Percentiles rank a stretch among this genome's conserved stretches.
These are phyloP conservation scores for Margaritifera margaritifera DNA, from an alignment of 2,888 invertebrate genomes.

Conservation along the genomic window DNA sequence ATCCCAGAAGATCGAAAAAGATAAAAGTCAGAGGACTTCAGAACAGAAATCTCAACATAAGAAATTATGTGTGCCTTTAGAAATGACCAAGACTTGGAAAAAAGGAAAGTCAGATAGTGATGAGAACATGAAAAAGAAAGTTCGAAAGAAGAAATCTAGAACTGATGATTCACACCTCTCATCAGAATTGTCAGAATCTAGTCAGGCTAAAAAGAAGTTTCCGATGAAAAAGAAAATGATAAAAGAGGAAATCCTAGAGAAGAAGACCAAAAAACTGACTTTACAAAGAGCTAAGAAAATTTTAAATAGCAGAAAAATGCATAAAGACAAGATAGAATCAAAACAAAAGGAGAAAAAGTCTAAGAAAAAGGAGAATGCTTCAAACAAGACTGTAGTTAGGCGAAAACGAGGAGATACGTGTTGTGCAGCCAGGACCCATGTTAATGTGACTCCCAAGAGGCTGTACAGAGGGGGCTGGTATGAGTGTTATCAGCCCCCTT, in stretches of 20 bases:
- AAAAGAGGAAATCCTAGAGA: slow-evolving; percentile 6
- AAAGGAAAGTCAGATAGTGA: slow-evolving; percentile 4
- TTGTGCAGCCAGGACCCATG: slow-evolving; percentile 42
- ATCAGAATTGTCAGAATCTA: not conserved
- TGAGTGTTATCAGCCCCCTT: slow-evolving; percentile 34
- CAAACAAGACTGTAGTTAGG: slow-evolving; percentile 10
- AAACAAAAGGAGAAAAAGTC: slow-evolving; percentile 20
- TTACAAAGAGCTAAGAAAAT: slow-evolving; percentile 14
- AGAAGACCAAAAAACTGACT: slow-evolving; percentile 2
- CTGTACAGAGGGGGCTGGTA: slow-evolving; percentile 29
- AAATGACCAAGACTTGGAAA: slow-evolving; percentile 9
- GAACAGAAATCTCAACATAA: too few species aligned
- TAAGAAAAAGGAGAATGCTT: slow-evolving; percentile 16
- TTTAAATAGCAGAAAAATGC: slow-evolving; percentile 7
- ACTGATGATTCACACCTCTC: not conserved
- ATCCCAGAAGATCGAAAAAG: slow-evolving; percentile 25
- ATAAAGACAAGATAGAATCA: slow-evolving; percentile 10
- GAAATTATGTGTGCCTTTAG: too few species aligned
- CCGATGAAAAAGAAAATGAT: slow-evolving; percentile 18
- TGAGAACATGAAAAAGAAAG: slow-evolving; percentile 1
- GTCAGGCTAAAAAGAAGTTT: slow-evolving; percentile 1
- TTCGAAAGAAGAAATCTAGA: slow-evolving; percentile 5
- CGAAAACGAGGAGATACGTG: slow-evolving; percentile 25
- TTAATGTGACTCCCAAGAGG: slow-evolving; percentile 33
- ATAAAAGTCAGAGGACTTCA: slow-evolving; percentile 27